phyloP scores from a whole-genome alignment of 2,888 invertebrate species.

The Philereme transversata region DNA sequence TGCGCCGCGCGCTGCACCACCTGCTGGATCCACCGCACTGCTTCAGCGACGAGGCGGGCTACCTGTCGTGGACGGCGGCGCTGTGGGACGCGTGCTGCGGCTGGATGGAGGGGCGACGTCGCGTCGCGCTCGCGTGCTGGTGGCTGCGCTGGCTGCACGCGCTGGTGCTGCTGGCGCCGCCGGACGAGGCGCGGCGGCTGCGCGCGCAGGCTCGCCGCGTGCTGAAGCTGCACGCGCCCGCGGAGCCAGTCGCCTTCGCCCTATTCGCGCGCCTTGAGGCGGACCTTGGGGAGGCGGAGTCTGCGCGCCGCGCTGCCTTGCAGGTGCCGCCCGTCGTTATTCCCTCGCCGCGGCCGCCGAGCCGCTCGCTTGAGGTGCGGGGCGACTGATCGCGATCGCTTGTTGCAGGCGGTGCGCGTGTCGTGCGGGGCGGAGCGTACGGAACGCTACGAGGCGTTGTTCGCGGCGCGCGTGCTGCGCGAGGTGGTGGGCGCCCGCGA shows the following conservation, averaged over 20 bases:
- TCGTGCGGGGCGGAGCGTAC: constrained; percentile 34
- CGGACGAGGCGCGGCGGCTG: constrained; percentile 41
- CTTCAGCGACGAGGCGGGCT: constrained; percentile 55
- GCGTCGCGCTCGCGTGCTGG: constrained; percentile 65
- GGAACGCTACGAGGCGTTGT: constrained; percentile 43
- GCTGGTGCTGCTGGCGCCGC: constrained; percentile 45
- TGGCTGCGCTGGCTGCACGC: constrained; percentile 67
- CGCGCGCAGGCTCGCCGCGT: constrained; percentile 44
- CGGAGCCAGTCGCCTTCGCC: constrained; percentile 51
- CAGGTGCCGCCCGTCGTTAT: constrained; percentile 12
- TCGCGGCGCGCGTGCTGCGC: constrained; percentile 48
- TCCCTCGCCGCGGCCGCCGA: too few species aligned
- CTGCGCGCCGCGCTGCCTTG: constrained; percentile 37
- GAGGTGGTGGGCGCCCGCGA: constrained; percentile 39
- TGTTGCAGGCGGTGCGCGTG: constrained; percentile 40
- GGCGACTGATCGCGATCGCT: neutral
- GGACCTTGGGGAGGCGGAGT: constrained; percentile 32
- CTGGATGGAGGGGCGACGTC: constrained; percentile 42
- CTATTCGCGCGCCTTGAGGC: constrained; percentile 60
- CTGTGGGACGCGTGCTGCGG: constrained; percentile 60
- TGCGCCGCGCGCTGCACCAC: constrained; percentile 41
- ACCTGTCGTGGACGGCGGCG: constrained; percentile 50
- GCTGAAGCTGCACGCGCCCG: constrained; percentile 41
- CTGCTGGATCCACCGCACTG: constrained; percentile 66
- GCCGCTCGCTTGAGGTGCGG: too few species aligned